Evolutionary conservation across 1,140 invertebrate species (phyloP).

Genomic region (Drosophila takahashii): DNA sequence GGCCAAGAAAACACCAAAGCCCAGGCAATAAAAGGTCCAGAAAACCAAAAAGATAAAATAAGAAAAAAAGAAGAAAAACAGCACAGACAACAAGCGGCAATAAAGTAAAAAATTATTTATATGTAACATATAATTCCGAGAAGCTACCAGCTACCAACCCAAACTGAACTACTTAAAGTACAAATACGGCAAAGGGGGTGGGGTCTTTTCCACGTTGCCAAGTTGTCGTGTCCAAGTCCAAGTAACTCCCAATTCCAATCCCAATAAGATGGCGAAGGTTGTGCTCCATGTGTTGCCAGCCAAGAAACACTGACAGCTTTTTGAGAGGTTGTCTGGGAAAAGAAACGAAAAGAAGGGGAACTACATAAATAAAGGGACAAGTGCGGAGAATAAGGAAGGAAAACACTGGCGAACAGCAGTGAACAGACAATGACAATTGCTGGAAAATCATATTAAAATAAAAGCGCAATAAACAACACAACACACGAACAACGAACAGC

Average conservation of each 20-base stretch:
- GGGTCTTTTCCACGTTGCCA: constrained; percentile 31
- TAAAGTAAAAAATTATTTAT: constrained; percentile 51
- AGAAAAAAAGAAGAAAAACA: background rate
- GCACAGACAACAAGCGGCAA: constrained; percentile 24
- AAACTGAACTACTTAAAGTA: constrained; percentile 37
- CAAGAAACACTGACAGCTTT: constrained; percentile 37
- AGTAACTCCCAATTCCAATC: constrained; percentile 12
- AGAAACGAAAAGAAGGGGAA: constrained; percentile 2
- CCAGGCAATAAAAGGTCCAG: constrained; percentile 15
- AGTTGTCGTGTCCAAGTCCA: constrained; percentile 42
- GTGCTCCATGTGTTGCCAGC: constrained; percentile 35
- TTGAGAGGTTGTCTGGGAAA: constrained; percentile 45
- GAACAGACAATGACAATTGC: constrained; percentile 60
- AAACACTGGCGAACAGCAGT: constrained; percentile 22
- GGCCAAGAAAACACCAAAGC: background rate
- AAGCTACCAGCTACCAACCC: constrained; percentile 45
- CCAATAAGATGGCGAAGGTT: constrained; percentile 33
- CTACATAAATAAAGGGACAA: constrained; percentile 38
- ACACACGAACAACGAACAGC: background rate
- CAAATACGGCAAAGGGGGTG: constrained; percentile 10
- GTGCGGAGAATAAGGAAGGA: constrained; percentile 2
- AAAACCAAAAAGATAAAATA: constrained; percentile 6
- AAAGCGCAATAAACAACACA: constrained; percentile 61
- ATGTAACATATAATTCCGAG: constrained; percentile 58
- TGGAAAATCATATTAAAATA: constrained; percentile 70